Base-by-base conservation (phyloP, 2,113 vertebrate genomes). In the Spea bombifrons region DNA sequence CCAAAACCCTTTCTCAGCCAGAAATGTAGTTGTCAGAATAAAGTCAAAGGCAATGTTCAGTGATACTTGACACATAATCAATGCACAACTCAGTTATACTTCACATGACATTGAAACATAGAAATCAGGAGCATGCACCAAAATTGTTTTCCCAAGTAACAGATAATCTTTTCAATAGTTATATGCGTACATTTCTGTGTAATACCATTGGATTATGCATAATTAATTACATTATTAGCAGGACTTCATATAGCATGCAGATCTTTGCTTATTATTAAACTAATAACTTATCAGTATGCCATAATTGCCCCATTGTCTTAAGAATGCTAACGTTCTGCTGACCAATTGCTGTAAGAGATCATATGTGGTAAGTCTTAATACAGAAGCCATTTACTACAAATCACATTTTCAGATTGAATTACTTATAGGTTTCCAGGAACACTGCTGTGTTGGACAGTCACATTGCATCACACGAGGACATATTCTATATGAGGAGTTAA, bases 11-110 rank as follows among this genome's bases (percentile, higher is more conserved):
- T 30, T 73, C 77, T 80, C 45, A 61, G 77, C 50, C 48, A 67
- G 49, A 73, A 66, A 73, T 65, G 64, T 71, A 59, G 10, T 48
- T 80, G 77, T 73, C 71, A 67, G 75, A 69, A 50, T 30, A 80
- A 80, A 57, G 77, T 55, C 61, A 80, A 73, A 80, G 71, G n/a
- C 50, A 67, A 6, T 16, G 67, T n/a, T 43, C 45, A 5, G 16
- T 57, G 68, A 12, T 48, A 64, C 47, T 30, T 6, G 63, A 10
- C 44, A 52, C n/a, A 61, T 70, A 70, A 57, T 43, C 46, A 43
- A 70, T 66, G 7, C 65, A 59, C 65, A 70, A 61, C 69, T 50
- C 30, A 78, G 48, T 15, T 78, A 67, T 69, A 44, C 57, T 45
- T 59, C 53, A 76, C 49, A 5, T 75, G 69, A 76, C 75, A 45